Base-by-base conservation (phyloP, 1,140 invertebrate genomes). In the Sarcophaga bullata region DNA sequence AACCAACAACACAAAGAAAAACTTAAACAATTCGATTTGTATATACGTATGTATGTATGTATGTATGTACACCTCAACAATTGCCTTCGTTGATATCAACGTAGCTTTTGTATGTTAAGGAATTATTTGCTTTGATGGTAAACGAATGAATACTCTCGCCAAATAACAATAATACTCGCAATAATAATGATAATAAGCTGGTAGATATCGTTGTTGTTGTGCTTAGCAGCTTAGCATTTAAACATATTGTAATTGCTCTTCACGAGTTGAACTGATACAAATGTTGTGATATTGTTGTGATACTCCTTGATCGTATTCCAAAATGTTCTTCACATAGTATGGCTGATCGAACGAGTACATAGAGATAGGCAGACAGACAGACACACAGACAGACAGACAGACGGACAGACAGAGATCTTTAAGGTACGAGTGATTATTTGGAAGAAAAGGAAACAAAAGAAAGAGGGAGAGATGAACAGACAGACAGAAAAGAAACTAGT, bases 191-290 rank as follows among this genome's bases (percentile, higher is more conserved):
- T 37, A 37, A 37, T 37, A 37, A 37, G 25, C 25, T 4, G 25
- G 25, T 37, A 78, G 75, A 78, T 78, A 78, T 78, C 48, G 48
- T 46, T 78, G 48, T 78, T 37, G 25, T 37, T 37, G 25, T 37
- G 25, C 25, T 37, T 37, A 37, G 25, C 25, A 37, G 75, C 48
- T 78, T 78, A 87, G 86, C 87, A 88, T 87, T 88, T 88, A 88
- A 88, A 88, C 87, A 88, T 88, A 88, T 88, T 88, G 87, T 88
- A 88, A 88, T 88, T 88, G 87, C 87, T 85, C 85, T 52, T 62
- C 83, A 82, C 73, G 73, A 82, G 81, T 73, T 86, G 82, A 81
- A 73, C 78, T 84, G 85, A 78, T 78, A 37, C 25, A 37, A 37
- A 8, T 52, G 75, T 78, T 78, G 75, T 78, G 62, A 68, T 68